Conservation (phyloP, 2,888 invertebrate species). For the Quadroppia sp. region DNA sequence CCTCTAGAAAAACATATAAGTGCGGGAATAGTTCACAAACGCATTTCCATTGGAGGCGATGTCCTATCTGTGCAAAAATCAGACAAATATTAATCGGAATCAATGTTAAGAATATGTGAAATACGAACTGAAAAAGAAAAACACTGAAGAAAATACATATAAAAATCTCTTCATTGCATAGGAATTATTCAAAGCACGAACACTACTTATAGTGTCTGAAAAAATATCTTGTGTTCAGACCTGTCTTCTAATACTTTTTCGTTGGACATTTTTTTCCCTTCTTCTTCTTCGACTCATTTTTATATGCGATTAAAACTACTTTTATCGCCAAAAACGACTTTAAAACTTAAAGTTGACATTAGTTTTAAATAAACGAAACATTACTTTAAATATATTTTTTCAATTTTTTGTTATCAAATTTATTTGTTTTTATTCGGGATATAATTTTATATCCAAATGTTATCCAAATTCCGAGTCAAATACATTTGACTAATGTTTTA, state of each 20-base stretch:
- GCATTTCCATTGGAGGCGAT: slow-evolving; percentile 1
- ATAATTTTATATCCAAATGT: too few relatives aligned
- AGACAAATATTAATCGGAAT: not conserved
- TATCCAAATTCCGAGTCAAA: too few relatives aligned
- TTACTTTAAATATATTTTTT: not conserved
- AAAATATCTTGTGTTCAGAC: not conserved
- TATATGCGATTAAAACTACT: not conserved
- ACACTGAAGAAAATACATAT: not conserved
- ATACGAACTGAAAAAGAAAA: slow-evolving; percentile 27
- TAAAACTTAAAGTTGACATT: too few relatives aligned
- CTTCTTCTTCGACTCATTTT: not conserved
- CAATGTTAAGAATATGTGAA: slow-evolving; percentile 5
- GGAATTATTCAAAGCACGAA: slow-evolving; percentile 26
- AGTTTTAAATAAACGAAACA: too few relatives aligned
- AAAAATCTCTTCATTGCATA: not conserved
- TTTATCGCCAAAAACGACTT: slow-evolving; percentile 21
- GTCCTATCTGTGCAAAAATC: not conserved
- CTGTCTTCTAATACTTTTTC: not conserved
- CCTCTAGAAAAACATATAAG: not conserved
- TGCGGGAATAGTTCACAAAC: slow-evolving; percentile 6
- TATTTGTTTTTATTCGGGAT: too few relatives aligned
- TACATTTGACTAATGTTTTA: too few relatives aligned
- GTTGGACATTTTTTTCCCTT: not conserved
- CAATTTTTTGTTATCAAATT: too few relatives aligned
- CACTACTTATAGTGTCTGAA: not conserved